phyloP scores from a whole-genome alignment of 2,888 invertebrate genomes.

The Morpho helenor region DNA sequence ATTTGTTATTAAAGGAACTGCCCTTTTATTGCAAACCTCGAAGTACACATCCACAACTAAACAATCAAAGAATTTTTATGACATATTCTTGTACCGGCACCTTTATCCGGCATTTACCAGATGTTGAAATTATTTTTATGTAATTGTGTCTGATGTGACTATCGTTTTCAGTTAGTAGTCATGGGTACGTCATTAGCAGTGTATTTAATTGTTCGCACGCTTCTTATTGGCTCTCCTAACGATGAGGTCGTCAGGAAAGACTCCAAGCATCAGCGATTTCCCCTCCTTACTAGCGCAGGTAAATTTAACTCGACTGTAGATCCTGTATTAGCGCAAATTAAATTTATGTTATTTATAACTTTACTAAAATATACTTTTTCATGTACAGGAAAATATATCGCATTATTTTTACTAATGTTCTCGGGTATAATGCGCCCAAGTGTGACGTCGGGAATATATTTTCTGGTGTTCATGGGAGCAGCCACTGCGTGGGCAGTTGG shows the following conservation, averaged over 20 bases:
- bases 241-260: constrained; percentile 36
- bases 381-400: constrained; percentile 81
- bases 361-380: not conserved
- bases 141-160: not conserved
- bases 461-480: constrained; percentile 89
- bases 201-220: constrained; percentile 46
- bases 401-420: constrained; percentile 82
- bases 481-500: constrained; percentile 94
- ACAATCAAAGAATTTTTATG: too few species aligned
- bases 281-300: constrained; percentile 62
- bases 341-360: not conserved
- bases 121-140: not conserved
- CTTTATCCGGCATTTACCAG: too few species aligned
- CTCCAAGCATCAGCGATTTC: constrained; percentile 56
- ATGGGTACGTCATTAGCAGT: constrained; percentile 45
- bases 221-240: constrained; percentile 34
- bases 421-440: constrained; percentile 91
- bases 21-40: too few species aligned
- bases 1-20: too few species aligned
- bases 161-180: constrained; percentile 54
- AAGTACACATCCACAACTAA: too few species aligned
- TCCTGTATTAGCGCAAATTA: not conserved
- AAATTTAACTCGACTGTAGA: constrained; percentile 13
- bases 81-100: too few species aligned
- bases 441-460: constrained; percentile 90